A percentile compares a stretch with the other conserved stretches of the same genome.
Conservation (phyloP, 1,140 invertebrate genomes). For the Sitobion miscanthi region DNA sequence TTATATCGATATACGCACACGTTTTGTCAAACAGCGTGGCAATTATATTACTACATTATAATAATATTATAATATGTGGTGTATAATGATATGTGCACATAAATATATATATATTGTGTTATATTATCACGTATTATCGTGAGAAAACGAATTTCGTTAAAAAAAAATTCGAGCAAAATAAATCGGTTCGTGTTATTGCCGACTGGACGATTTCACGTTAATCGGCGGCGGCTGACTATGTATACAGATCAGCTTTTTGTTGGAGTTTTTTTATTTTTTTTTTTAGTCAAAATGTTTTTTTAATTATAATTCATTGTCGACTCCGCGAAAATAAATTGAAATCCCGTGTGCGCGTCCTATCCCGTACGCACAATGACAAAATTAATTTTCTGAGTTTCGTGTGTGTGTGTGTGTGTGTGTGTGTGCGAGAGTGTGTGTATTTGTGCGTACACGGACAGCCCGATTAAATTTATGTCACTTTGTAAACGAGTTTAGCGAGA, state of each 20-base stretch:
- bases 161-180: slow-evolving; percentile 24
- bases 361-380: background rate
- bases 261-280: background rate
- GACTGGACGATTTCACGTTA: background rate
- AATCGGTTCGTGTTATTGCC: slow-evolving; percentile 35
- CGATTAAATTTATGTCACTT: slow-evolving; percentile 44
- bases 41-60: background rate
- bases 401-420: too few relatives aligned
- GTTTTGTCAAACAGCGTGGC: slow-evolving; percentile 19
- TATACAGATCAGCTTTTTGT: background rate
- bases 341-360: background rate
- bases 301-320: slow-evolving; percentile 15
- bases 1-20: background rate
- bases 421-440: background rate
- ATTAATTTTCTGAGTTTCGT: slow-evolving; percentile 17
- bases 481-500: slow-evolving; percentile 43
- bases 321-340: slow-evolving; percentile 23
- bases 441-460: slow-evolving; percentile 18
- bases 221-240: background rate
- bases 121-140: slow-evolving; percentile 13
- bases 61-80: background rate
- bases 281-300: background rate
- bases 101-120: background rate
- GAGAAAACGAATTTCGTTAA: slow-evolving; percentile 17
- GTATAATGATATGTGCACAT: background rate